A percentile compares a stretch with the other conserved stretches of the same genome.
Evolutionary conservation across 2,113 vertebrate species (phyloP).

Genomic region (Myocastor coypus): DNA sequence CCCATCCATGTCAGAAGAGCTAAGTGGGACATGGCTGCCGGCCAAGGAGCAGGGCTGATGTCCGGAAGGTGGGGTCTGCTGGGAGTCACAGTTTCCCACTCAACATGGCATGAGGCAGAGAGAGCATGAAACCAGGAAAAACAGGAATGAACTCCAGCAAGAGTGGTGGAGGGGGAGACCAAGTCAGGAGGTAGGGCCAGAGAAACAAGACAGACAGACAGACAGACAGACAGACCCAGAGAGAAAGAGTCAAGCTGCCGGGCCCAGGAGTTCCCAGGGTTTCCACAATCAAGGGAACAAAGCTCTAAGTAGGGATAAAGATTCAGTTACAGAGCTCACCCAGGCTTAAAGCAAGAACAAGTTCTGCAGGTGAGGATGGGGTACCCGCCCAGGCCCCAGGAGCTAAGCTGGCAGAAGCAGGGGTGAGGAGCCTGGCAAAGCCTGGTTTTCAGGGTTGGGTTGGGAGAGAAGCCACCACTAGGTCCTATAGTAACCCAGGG

Average conservation of each 20-base stretch:
- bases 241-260: background rate
- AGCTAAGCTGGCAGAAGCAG: background rate
- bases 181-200: background rate
- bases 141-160: background rate
- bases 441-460: background rate
- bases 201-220: background rate
- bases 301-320: constrained; percentile 67
- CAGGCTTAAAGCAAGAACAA: constrained; percentile 45
- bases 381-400: constrained; percentile 2
- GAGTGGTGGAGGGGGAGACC: background rate
- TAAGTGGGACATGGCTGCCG: background rate
- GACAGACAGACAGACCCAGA: background rate
- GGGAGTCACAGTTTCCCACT: background rate
- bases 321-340: constrained; percentile 72
- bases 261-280: constrained; percentile 59
- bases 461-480: rapidly evolving
- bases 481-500: background rate
- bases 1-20: background rate
- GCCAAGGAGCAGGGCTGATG: background rate
- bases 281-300: constrained; percentile 55
- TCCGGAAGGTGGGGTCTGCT: background rate
- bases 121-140: background rate
- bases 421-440: background rate
- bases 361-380: constrained; percentile 65
- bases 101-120: background rate